Base-by-base conservation (phyloP, 2,888 invertebrate species). In the Tachina grossa region DNA sequence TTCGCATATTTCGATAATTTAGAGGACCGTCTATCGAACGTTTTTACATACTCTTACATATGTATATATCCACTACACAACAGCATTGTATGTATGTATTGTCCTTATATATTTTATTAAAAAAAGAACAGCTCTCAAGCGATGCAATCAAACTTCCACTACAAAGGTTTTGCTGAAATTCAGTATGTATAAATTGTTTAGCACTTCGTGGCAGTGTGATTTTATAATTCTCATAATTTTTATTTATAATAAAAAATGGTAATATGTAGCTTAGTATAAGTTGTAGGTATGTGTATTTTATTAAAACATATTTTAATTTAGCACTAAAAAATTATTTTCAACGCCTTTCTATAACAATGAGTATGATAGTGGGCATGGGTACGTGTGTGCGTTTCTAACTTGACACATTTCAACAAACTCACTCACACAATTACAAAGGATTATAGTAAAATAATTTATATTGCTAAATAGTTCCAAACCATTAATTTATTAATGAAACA, bases 391-490 rank as follows among this genome's bases (percentile, higher is more conserved):
- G 77, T 76, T 47, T 11, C 13, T 31, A 13, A 65, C n/a, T 76
- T 55, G 11, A 76, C 49, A 63, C 55, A 31, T 31, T 31, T 31
- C 41, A 41, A 49, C 57, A 43, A 16, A 71, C 14, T 51, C 57
- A 49, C 41, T 49, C 39, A 57, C 43, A 69, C 43, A 49, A 11
- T 51, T 31, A 5, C 43, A 51, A 51, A 55, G 53, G 14, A 19
- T 55, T 69, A 39, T 57, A 51, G 45, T 39, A 19, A 13, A 22
- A 66, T 41, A 47, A 69, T 61, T 69, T 51, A n/a, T 61, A 51
- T 69, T 45, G 16, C 51, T n/a, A 79, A 68, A 79, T 65, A 79
- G 69, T 69, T 78, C 78, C 68, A 59, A 59, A 69, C 41, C 43
- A 59, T 41, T 51, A 59, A 65, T 55, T 43, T 57, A 77, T 59